Base-by-base conservation (phyloP, 2,797 vertebrate genomes). In the Diplodus puntazzo region DNA sequence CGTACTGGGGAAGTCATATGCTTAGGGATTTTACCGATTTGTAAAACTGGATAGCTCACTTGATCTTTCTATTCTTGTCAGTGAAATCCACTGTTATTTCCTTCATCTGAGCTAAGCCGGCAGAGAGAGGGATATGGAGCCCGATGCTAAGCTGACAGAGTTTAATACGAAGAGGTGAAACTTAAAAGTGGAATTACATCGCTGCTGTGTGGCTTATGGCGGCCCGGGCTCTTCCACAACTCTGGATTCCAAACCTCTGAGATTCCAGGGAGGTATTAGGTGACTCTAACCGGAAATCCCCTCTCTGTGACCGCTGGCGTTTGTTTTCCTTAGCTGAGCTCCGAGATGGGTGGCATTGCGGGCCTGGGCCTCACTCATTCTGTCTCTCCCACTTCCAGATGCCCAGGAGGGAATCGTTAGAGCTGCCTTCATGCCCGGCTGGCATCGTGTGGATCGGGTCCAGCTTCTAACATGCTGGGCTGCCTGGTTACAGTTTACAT, bases 201-300 rank as follows among this genome's bases (percentile, higher is more conserved):
- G 74, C 65, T 91, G 80, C 78, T 76, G 81, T 91, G 85, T 69
- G 81, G 87, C 82, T 94, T 88, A 87, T 77, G 59, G 71, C 61
- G 62, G 78, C 63, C 53, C 7, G 16, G 60, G 68, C 77, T 84
- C 83, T 67, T 89, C 87, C 80, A 79, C 73, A 64, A 62, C 85
- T 82, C 74, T 77, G 75, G 86, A 90, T 88, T 91, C 82, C 87
- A 88, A 89, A 84, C 81, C 83, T 89, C 87, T 81, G 89, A 91
- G 89, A 92, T 94, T 94, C 92, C 92, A 92, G 71, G 76, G 89
- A 86, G 82, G 89, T 92, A 90, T 93, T 90, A 90, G 88, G 88
- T 93, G 90, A 92, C 93, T 90, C 72, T 78, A 87, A 93, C 92
- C 87, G 89, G 92, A 94, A 94, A 95, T 93, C 92, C 88, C 91